phyloP scores from a whole-genome alignment of 2,113 vertebrate species.

The Gadus macrocephalus region DNA sequence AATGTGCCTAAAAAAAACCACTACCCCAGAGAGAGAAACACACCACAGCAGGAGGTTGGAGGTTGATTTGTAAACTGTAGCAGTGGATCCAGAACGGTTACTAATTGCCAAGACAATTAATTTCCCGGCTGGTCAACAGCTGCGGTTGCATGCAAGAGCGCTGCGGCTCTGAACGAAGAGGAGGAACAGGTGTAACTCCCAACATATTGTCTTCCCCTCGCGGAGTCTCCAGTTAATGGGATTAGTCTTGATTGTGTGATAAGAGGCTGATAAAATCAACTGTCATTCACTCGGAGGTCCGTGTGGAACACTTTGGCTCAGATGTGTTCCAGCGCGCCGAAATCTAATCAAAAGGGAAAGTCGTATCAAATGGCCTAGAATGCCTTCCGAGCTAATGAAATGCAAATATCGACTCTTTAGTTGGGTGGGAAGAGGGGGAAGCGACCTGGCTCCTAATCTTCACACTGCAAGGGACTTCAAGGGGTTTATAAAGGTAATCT shows the following conservation, averaged over 20 bases:
- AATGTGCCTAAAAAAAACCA: too few species aligned
- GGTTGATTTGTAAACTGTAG: too few species aligned
- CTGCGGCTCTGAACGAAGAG: conserved; percentile 52
- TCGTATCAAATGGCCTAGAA: conserved; percentile 59
- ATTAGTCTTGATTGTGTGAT: conserved; percentile 66
- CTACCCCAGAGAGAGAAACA: too few species aligned
- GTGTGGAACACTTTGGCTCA: conserved; percentile 43
- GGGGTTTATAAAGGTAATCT: conserved; percentile 19
- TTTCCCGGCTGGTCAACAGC: too few species aligned
- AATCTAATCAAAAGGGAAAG: conserved; percentile 67
- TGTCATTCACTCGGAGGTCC: conserved; percentile 66
- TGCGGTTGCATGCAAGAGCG: conserved; percentile 32
- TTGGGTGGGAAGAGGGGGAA: conserved; percentile 28
- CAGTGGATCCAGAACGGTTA: too few species aligned
- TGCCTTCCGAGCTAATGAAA: conserved; percentile 58
- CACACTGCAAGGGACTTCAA: conserved; percentile 35
- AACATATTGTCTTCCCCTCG: not conserved
- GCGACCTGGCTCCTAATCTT: conserved; percentile 45
- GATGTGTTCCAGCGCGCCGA: conserved; percentile 60
- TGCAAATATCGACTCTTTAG: conserved; percentile 63
- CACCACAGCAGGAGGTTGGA: too few species aligned
- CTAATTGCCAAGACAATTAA: too few species aligned
- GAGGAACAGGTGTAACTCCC: conserved; percentile 44
- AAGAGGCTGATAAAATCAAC: conserved; percentile 61
- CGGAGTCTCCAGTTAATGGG: conserved; percentile 51